phyloP scores from a whole-genome alignment of 2,888 invertebrate genomes.

The Cantharis rufa region DNA sequence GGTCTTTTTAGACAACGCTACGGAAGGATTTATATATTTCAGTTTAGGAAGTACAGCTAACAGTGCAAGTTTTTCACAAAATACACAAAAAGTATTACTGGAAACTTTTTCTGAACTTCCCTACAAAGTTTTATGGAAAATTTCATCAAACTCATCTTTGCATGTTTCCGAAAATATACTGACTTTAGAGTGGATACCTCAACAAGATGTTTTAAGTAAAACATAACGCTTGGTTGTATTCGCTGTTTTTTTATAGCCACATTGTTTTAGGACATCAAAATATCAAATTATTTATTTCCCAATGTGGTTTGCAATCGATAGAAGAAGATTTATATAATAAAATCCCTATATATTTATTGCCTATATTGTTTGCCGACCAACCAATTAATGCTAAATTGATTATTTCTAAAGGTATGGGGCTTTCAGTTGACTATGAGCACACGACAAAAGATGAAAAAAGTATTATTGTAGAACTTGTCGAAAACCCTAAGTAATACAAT shows the following conservation, averaged over 20 bases:
- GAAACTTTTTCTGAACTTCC: background rate
- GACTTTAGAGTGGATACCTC: background rate
- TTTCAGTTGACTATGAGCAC: too few species aligned
- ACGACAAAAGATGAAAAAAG: background rate
- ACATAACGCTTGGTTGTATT: background rate
- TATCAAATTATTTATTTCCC: background rate
- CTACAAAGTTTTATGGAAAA: background rate
- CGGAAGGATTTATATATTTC: background rate
- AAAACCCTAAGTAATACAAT: background rate
- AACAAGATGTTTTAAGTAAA: background rate
- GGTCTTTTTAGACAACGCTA: too few species aligned
- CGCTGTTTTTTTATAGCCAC: background rate
- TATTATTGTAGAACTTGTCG: background rate
- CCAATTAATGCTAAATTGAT: too few species aligned
- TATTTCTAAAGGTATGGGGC: too few species aligned
- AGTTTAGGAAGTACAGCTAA: background rate
- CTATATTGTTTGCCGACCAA: background rate
- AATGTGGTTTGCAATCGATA: background rate
- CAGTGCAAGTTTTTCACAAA: background rate
- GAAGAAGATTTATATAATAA: background rate
- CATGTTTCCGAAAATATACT: background rate
- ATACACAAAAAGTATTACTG: background rate
- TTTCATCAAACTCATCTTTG: background rate
- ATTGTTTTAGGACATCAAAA: background rate
- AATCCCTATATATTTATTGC: background rate